Evolutionary conservation across 1,140 invertebrate genomes (phyloP).

Genomic region (Pentalonia nigronervosa): DNA sequence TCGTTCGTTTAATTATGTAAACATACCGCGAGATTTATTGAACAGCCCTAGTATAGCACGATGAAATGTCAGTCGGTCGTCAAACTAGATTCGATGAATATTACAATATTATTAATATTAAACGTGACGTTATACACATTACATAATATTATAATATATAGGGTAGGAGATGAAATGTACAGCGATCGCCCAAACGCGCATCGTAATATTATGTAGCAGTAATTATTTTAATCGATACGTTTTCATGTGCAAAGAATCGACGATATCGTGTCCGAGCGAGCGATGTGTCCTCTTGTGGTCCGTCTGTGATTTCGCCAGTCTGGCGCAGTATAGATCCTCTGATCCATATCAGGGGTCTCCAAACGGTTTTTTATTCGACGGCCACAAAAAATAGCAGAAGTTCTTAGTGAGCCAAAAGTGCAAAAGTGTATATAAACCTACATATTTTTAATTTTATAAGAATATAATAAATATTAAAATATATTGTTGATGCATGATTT

Average conservation of each 20-base stretch:
- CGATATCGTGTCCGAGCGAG: no score
- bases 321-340: no score
- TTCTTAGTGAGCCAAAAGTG: no score
- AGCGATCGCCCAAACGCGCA: background rate
- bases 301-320: background rate
- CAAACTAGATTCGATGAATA: slow-evolving; percentile 21
- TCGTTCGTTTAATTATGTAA: slow-evolving; percentile 38
- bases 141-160: background rate
- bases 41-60: slow-evolving; percentile 2
- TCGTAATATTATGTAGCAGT: background rate
- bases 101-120: slow-evolving; percentile 16
- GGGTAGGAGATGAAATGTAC: background rate
- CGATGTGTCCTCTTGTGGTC: background rate
- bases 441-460: no score
- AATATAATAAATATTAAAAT: no score
- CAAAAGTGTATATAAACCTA: no score
- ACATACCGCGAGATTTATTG: background rate
- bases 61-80: slow-evolving; percentile 1
- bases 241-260: background rate
- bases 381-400: no score
- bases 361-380: no score
- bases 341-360: no score
- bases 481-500: no score
- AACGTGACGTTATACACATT: background rate
- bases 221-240: background rate